Evolutionary conservation across 2,888 invertebrate genomes (phyloP).

Genomic region (Aricia artaxerxes): DNA sequence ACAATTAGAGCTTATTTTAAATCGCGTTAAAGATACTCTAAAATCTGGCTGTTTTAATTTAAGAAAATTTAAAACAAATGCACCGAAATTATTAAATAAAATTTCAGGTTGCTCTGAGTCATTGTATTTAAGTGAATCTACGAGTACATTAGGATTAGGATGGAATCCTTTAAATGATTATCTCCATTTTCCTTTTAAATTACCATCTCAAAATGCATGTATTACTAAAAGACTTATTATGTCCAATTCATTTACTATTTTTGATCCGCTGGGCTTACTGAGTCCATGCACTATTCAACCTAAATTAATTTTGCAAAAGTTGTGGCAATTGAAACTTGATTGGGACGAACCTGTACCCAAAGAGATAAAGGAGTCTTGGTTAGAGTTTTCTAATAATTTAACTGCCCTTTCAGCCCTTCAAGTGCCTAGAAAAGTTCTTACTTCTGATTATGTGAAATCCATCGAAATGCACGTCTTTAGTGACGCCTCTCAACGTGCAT

Average conservation of each 20-base stretch:
- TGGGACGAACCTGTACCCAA: too few species aligned
- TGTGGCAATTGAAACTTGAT: too few species aligned
- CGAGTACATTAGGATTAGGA: conserved; percentile 35
- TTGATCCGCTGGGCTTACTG: too few species aligned
- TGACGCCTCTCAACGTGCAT: conserved; percentile 33
- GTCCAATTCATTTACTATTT: too few species aligned
- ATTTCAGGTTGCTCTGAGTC: conserved; percentile 7
- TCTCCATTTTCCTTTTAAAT: too few species aligned
- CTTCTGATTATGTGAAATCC: background rate
- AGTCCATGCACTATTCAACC: too few species aligned
- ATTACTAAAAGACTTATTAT: too few species aligned
- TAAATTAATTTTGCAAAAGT: too few species aligned
- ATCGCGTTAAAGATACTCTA: conserved; percentile 40
- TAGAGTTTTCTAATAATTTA: background rate
- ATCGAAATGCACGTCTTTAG: conserved; percentile 37
- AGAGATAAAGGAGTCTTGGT: background rate
- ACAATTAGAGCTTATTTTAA: too few species aligned
- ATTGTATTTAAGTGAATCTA: conserved; percentile 39
- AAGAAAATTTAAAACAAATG: conserved; percentile 39
- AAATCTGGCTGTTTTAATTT: conserved; percentile 38
- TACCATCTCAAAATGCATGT: background rate
- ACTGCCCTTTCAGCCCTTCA: conserved; percentile 28
- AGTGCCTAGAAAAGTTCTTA: background rate
- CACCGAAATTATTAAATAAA: conserved; percentile 34
- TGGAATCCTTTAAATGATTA: too few species aligned